Percentiles rank a stretch among this genome's conserved stretches.
Conservation (phyloP, 2,888 invertebrate species). For the Phymatocera aterrima region DNA sequence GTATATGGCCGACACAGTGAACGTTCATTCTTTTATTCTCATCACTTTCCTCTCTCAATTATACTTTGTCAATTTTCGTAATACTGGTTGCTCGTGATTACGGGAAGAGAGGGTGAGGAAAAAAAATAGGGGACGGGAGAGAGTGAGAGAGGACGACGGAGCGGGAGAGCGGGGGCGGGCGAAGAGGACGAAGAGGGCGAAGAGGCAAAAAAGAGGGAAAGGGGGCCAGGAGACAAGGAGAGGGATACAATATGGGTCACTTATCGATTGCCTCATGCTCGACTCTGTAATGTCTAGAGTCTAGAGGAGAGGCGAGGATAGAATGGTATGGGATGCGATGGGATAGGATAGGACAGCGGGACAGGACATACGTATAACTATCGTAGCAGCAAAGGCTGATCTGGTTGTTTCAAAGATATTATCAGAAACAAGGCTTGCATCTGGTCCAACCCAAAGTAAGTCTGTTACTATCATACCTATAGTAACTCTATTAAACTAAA, state of each 20-base stretch:
- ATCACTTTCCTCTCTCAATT: too few relatives aligned
- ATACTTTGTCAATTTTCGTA: too few relatives aligned
- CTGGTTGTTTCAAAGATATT: constrained; percentile 33
- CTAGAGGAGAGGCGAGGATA: too few relatives aligned
- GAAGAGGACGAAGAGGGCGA: constrained; percentile 28
- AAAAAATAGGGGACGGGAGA: background rate
- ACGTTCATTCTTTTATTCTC: too few relatives aligned
- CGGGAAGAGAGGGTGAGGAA: too few relatives aligned
- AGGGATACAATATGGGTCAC: constrained; percentile 69
- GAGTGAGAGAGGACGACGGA: background rate
- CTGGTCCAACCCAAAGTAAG: constrained; percentile 9
- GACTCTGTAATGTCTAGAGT: constrained; percentile 52
- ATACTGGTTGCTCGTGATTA: too few relatives aligned
- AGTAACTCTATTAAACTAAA: background rate
- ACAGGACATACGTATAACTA: too few relatives aligned
- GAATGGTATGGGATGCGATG: too few relatives aligned
- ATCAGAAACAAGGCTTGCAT: constrained; percentile 29
- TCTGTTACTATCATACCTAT: background rate
- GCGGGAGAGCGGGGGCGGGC: background rate
- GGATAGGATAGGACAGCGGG: too few relatives aligned
- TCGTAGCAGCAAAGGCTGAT: constrained; percentile 16
- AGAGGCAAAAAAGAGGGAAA: constrained; percentile 43
- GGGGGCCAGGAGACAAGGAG: constrained; percentile 46
- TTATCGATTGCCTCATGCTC: constrained; percentile 69
- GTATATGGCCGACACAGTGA: too few relatives aligned